Conservation (phyloP, 2,113 vertebrate species). For the Pteronura brasiliensis region DNA sequence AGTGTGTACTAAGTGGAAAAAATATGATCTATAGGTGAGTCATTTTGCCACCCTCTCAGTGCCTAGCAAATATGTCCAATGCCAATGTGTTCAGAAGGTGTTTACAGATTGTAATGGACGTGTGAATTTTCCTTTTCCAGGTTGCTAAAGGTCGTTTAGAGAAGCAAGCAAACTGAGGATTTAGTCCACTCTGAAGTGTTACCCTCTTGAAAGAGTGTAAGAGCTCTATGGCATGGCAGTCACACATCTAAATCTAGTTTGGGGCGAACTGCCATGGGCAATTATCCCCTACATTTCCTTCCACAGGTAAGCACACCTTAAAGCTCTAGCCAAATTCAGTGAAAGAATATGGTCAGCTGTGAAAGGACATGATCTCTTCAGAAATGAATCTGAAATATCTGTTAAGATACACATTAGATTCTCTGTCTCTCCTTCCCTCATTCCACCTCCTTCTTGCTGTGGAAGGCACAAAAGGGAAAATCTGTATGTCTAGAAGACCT, state of each 20-base stretch:
- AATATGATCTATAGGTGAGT: neutral
- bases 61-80: neutral
- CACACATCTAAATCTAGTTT: neutral
- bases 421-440: neutral
- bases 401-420: neutral
- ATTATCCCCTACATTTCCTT: neutral
- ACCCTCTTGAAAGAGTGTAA: neutral
- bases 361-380: neutral
- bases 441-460: neutral
- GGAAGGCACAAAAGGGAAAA: neutral
- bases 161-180: neutral
- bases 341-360: neutral
- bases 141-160: neutral
- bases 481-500: neutral
- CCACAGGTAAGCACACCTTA: neutral
- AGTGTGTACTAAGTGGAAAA: neutral
- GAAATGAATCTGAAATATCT: neutral
- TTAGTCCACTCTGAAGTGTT: neutral
- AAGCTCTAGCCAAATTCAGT: neutral
- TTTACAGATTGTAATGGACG: neutral
- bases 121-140: neutral
- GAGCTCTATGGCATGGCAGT: neutral
- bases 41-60: neutral
- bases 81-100: neutral
- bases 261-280: neutral